Base-by-base conservation (phyloP, 2,797 vertebrate species). In the Micrastur ruficollis region DNA sequence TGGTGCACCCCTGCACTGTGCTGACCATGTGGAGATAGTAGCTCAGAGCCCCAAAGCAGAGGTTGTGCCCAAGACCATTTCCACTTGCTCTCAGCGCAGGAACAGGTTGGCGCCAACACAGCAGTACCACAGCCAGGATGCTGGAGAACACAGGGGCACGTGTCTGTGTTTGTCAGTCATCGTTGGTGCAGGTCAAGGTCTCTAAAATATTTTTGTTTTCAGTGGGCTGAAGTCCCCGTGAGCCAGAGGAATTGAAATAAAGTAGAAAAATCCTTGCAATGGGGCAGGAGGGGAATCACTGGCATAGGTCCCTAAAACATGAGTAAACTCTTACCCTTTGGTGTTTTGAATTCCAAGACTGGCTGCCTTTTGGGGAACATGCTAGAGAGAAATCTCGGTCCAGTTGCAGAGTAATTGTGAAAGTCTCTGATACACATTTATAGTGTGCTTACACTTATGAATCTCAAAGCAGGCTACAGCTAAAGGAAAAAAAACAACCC, bases 71-170 rank as follows among this genome's bases (percentile, higher is more conserved):
- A 3, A 63, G 61, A 14, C 20, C 31, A 3, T 25, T 44, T 8
- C 42, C 2, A 4, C n/a, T 61, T 80, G 20, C 67, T 68, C 8
- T 34, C 52, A 13, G 47, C 10, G 3, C 10, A 14, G 61, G 44
- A 50, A 2, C 5, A 5, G 38, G 10, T 21, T 70, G 85, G 34
- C 23, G 47, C 47, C 63, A 58, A 0, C 21, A 12, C 29, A 7
- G 38, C 44, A 44, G 29, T 49, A 27, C 61, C 0, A 0, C 12
- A 8, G 36, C n/a, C 61, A 22, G 34, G 23, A 22, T 34, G 55
- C 49, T 46, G 50, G 62, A 12, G 15, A 44, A 16, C 31, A 3
- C 19, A 40, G 26, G 40, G 9, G 2, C 62, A 34, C 6, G 2
- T 32, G 3, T 63, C 38, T 40, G 6, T 44, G 31, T 63, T n/a